phyloP scores from a whole-genome alignment of 2,888 invertebrate species.

The Lochmaea capreae region DNA sequence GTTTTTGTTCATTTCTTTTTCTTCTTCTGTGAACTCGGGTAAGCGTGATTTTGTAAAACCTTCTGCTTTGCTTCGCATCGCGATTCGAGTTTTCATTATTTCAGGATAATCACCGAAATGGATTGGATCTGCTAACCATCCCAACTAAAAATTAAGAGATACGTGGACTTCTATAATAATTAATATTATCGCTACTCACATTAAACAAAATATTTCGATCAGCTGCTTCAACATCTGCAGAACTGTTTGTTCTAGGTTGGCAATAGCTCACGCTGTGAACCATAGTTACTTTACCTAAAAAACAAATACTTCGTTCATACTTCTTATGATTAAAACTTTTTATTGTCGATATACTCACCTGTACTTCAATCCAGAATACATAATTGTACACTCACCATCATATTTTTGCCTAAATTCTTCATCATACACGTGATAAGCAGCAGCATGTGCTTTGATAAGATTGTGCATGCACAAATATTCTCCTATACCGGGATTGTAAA shows the following conservation, averaged over 20 bases:
- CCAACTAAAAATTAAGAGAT: slow-evolving; percentile 35
- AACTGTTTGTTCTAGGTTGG: slow-evolving; percentile 66
- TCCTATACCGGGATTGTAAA: slow-evolving; percentile 23
- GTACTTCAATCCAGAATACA: not conserved
- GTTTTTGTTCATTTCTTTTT: slow-evolving; percentile 71
- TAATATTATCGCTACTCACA: slow-evolving; percentile 20
- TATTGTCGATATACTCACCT: too few relatives aligned
- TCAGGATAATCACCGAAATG: slow-evolving; percentile 76
- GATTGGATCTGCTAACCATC: slow-evolving; percentile 68
- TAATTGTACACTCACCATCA: slow-evolving; percentile 45
- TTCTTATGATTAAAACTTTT: too few relatives aligned
- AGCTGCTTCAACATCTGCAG: slow-evolving; percentile 68
- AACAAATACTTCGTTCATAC: not conserved
- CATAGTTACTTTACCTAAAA: slow-evolving; percentile 66
- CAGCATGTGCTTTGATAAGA: slow-evolving; percentile 65
- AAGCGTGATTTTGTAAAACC: slow-evolving; percentile 73
- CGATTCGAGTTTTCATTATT: slow-evolving; percentile 72
- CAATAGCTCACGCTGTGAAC: slow-evolving; percentile 70
- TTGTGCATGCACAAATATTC: slow-evolving; percentile 71
- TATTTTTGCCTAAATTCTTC: slow-evolving; percentile 58
- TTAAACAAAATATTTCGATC: slow-evolving; percentile 62
- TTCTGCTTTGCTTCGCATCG: slow-evolving; percentile 70
- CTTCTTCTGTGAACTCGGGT: slow-evolving; percentile 71
- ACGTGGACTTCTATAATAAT: not conserved
- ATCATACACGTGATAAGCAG: slow-evolving; percentile 63